Evolutionary conservation across 2,113 vertebrate species (phyloP).

Genomic region (Ivindomyrus marchei): DNA sequence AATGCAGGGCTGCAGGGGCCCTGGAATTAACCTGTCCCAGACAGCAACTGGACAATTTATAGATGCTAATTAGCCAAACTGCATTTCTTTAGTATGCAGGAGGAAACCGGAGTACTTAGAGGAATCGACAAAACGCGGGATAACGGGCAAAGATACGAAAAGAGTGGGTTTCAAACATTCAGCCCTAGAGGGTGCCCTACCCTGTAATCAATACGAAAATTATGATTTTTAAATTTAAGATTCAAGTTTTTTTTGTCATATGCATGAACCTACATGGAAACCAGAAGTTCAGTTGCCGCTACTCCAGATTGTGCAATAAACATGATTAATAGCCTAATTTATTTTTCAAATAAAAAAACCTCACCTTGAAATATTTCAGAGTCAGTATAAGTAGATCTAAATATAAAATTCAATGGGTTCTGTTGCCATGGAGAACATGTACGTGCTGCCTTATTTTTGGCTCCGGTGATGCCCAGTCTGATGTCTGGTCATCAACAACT

Average conservation of each 20-base stretch:
- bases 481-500: background rate
- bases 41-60: background rate
- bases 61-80: background rate
- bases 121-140: background rate
- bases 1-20: background rate
- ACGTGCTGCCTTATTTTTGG: background rate
- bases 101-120: background rate
- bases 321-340: background rate
- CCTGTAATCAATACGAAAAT: background rate
- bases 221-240: background rate
- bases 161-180: background rate
- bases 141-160: background rate
- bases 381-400: background rate
- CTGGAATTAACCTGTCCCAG: background rate
- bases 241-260: background rate
- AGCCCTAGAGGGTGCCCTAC: background rate
- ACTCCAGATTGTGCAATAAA: background rate
- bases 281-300: background rate
- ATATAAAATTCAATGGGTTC: background rate
- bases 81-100: background rate
- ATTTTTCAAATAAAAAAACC: background rate
- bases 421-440: background rate
- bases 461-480: background rate
- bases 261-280: background rate
- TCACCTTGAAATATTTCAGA: background rate